These are phyloP conservation scores for Bufo bufo DNA, from an alignment of 2,113 vertebrate species.

Conservation along the genomic window DNA sequence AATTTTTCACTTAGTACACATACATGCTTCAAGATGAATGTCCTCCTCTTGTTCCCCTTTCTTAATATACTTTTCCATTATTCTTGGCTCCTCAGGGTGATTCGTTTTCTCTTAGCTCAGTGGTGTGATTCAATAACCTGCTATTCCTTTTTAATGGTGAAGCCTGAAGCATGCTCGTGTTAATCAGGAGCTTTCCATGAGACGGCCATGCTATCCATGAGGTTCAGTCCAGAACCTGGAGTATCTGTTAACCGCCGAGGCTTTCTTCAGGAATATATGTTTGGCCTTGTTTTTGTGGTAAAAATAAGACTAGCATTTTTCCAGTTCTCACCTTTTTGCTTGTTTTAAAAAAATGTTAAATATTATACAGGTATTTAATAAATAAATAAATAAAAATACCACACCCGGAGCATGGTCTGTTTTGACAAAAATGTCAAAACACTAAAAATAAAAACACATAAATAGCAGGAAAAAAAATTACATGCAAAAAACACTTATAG, in stretches of 20 bases:
- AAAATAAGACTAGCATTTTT: no score
- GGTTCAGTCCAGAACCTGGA: not conserved
- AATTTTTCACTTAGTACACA: slow-evolving; percentile 52
- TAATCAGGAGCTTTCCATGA: not conserved
- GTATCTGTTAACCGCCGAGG: not conserved
- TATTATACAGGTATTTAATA: no score
- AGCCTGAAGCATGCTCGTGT: not conserved
- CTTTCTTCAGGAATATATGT: no score
- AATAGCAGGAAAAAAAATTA: no score
- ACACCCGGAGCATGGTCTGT: no score
- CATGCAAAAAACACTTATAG: no score
- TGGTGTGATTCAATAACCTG: slow-evolving; percentile 1
- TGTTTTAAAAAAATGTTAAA: no score
- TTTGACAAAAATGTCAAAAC: no score
- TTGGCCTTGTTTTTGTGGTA: no score
- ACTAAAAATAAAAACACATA: no score
- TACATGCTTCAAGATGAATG: slow-evolving; percentile 43
- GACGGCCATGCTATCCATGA: not conserved
- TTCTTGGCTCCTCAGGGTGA: slow-evolving; percentile 38
- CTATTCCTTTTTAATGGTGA: not conserved
- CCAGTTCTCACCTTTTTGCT: no score
- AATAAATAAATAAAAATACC: no score
- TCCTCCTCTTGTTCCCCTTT: not conserved
- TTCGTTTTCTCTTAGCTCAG: slow-evolving; percentile 3
- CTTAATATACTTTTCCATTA: slow-evolving; percentile 29